Percentiles rank a stretch among this genome's conserved stretches.
Evolutionary conservation across 2,113 vertebrate genomes (phyloP).

Genomic region (Psittacula cyanocephala): DNA sequence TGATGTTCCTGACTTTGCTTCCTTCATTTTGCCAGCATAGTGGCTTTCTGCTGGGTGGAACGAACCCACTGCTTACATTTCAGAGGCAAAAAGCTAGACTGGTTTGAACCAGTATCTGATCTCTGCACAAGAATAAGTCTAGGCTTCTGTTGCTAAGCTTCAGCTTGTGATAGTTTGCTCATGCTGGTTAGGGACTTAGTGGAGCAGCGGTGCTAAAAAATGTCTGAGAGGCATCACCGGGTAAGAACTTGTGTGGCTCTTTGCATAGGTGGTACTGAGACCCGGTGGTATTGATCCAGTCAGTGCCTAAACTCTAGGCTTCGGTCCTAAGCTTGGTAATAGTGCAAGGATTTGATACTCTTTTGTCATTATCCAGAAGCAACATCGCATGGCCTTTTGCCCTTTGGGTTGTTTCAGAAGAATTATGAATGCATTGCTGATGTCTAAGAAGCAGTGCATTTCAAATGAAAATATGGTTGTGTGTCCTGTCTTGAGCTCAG

Average conservation of each 20-base stretch:
- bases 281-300: background rate
- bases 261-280: background rate
- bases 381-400: background rate
- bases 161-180: background rate
- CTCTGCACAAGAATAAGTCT: background rate
- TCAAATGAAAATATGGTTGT: background rate
- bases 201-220: background rate
- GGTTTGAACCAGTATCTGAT: background rate
- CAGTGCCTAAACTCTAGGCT: background rate
- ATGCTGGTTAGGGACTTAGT: background rate
- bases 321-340: background rate
- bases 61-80: background rate
- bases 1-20: background rate
- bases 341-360: background rate
- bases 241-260: background rate
- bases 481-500: background rate
- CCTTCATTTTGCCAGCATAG: background rate
- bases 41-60: background rate
- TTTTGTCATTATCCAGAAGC: background rate
- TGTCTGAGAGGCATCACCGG: background rate
- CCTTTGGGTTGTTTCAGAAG: background rate
- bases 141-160: background rate
- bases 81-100: background rate
- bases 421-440: background rate
- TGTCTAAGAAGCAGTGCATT: background rate